phyloP scores from a whole-genome alignment of 2,888 invertebrate species.

The Steinernema carpocapsae region DNA sequence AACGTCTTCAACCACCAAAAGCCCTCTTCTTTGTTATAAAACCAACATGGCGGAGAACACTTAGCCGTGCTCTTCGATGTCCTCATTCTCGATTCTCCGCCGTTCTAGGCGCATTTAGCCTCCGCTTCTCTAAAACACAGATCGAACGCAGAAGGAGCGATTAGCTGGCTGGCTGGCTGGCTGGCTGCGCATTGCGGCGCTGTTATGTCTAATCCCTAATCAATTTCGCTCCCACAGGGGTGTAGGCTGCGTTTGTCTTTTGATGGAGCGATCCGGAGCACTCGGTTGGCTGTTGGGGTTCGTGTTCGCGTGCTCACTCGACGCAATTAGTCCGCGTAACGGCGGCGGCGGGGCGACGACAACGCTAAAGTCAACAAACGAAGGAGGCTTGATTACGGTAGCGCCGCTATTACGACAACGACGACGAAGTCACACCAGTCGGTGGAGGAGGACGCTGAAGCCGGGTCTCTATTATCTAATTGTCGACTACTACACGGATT shows the following conservation, averaged over 20 bases:
- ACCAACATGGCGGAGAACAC: constrained; percentile 26
- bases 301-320: background rate
- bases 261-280: too few species aligned
- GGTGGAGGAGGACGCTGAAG: background rate
- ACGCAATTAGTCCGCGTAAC: constrained; percentile 10
- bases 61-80: constrained; percentile 2
- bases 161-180: constrained; percentile 24
- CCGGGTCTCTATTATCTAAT: constrained; percentile 3
- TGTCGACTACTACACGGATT: background rate
- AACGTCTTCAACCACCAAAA: background rate
- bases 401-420: background rate
- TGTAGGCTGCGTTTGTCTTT: too few species aligned
- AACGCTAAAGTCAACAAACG: constrained; percentile 15
- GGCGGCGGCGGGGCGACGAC: background rate
- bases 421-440: constrained; percentile 7
- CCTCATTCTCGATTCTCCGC: too few species aligned
- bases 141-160: background rate
- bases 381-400: constrained; percentile 6
- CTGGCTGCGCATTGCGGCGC: background rate
- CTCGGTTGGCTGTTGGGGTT: background rate
- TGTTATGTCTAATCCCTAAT: constrained; percentile 4
- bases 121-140: background rate
- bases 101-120: background rate
- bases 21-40: background rate
- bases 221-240: constrained; percentile 29